Evolutionary conservation across 1,140 invertebrate genomes (phyloP), one percentile per base, ranked within the genome.

Genomic region (Aricia agestis): DNA sequence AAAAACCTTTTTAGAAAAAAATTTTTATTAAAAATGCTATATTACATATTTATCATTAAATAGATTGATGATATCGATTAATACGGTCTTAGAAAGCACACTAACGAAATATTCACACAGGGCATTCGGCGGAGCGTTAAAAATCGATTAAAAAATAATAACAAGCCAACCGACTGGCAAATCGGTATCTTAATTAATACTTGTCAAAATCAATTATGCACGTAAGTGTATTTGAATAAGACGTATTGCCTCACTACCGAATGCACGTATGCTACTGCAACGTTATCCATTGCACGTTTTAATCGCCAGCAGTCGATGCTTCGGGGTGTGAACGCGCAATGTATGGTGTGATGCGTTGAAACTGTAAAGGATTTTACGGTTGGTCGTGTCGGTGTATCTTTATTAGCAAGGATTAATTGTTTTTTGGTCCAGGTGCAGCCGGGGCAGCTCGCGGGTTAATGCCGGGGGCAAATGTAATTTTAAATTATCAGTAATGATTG

Each of bases 131-230:
- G 76, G 82, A 81, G 70, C 81, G 80, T 82, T 70, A 72, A 78
- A 80, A 89, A 84, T 79, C 78, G 79, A 84, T 90, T 84, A 79
- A 74, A 59, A 74, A 80, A 82, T 77, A 74, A 84, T 81, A 75
- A 74, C 75, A 72, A 75, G 72, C 74, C 75, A 84, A 82, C 78
- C 82, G 74, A 75, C 77, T 79, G 79, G 79, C 80, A 79, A 82
- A 84, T 83, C 74, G 77, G 73, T 79, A 81, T 82, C 80, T 88
- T 89, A 89, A 90, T 90, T 86, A 84, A 78, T 65, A 15, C 67
- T 82, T 73, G 87, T 89, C 89, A 80, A 84, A 86, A 82, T 82
- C 85, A 83, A 89, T 91, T 89, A 85, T 82, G 75, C 84, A 80
- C 68, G 69, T 74, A 71, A 70, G 66, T 68, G 74, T 82, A 81